A percentile compares a stretch with the other conserved stretches of the same genome.
Evolutionary conservation across 1,140 invertebrate genomes (phyloP).

Genomic region (Ips typographus): DNA sequence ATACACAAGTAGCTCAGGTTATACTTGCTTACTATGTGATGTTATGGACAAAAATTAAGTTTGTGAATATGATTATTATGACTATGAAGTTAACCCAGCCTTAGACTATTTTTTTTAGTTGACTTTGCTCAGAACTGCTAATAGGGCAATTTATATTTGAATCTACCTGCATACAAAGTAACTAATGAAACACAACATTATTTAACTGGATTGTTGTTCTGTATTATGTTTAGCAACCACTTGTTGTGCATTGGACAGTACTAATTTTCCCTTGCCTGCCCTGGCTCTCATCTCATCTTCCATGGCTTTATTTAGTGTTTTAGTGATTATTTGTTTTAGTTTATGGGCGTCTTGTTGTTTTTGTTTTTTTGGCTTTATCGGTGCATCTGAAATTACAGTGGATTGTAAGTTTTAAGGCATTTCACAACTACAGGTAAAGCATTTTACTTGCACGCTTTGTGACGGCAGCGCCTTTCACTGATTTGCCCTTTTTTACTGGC

Average conservation of each 20-base stretch:
- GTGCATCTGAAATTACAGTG: constrained; percentile 55
- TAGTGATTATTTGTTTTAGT: constrained; percentile 63
- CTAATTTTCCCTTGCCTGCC: constrained; percentile 56
- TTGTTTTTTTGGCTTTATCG: constrained; percentile 62
- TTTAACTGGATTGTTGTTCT: not conserved
- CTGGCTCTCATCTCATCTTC: constrained; percentile 62
- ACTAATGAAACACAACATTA: not conserved
- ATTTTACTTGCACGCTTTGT: constrained; percentile 56
- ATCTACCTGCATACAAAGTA: no score
- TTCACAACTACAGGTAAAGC: not conserved
- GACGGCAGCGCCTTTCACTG: constrained; percentile 53
- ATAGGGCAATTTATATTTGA: no score
- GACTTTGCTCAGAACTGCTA: no score
- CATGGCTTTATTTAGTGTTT: constrained; percentile 62
- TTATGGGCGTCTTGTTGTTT: constrained; percentile 61
- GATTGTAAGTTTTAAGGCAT: constrained; percentile 24
- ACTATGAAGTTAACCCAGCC: no score
- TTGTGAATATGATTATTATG: no score
- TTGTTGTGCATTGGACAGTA: constrained; percentile 56
- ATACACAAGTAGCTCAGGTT: no score
- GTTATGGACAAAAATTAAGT: no score
- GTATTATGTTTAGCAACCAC: constrained; percentile 51
- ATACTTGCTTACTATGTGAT: no score
- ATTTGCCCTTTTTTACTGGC: constrained; percentile 55
- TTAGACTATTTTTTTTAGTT: no score